Base-by-base conservation (phyloP, 2,113 vertebrate genomes). In the Pterophyllum scalare region DNA sequence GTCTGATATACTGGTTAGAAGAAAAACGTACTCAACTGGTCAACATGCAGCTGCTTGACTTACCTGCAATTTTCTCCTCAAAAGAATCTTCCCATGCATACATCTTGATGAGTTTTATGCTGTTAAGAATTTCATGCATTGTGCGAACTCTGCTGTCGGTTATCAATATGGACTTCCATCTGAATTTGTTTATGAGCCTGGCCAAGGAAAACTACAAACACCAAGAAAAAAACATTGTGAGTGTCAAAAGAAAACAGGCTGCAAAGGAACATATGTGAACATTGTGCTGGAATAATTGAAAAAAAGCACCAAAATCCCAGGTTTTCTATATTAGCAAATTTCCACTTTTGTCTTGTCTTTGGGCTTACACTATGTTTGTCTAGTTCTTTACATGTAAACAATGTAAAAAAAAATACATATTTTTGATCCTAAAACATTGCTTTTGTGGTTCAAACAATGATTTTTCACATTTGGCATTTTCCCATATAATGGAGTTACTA, bases 61-160 rank as follows among this genome's bases (percentile, higher is more conserved):
- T 92, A 96, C 96, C 96, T 92, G 75, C 77, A 58, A 96, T 93
- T 56, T 88, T 92, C 70, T 93, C 90, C 33, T 95, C 95, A 85
- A 97, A 97, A 59, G 95, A 95, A 46, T 90, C 96, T 90, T 97
- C 97, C 96, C 96, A 96, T 31, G 96, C 95, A 0, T 96, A 96
- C 95, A 96, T 97, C 91, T 96, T 97, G 90, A 97, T 97, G 46
- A 97, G 95, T 89, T 96, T 97, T 85, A 97, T 96, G 91, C 95
- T 95, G 75, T 83, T 96, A 81, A 98, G 95, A 89, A 97, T 92
- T 88, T 97, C 95, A 38, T 96, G 97, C 95, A 96, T 97, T 33
- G 94, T 96, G 83, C 94, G 94, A 60, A 97, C 94, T 3, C 95
- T 91, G 31, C 80, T 95, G 88, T 96, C 95, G 1, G 95, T 96